phyloP scores from a whole-genome alignment of 1,140 invertebrate genomes.

The Aricia agestis region DNA sequence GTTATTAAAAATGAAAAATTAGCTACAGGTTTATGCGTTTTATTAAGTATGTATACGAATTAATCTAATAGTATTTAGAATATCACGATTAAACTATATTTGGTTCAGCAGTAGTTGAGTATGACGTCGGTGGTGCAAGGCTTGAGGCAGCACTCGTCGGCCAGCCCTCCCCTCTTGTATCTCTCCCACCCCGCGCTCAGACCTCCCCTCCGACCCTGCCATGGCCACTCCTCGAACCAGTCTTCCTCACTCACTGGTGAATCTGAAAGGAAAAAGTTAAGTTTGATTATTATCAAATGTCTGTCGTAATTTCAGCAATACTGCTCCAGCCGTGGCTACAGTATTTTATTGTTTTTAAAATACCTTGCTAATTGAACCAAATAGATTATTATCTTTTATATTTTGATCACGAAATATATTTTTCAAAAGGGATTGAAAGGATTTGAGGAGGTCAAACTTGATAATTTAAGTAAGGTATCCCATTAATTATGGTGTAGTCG shows the following conservation, averaged over 20 bases:
- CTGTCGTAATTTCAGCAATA: too few species aligned
- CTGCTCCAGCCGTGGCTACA: too few species aligned
- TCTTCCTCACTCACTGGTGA: conserved; percentile 23
- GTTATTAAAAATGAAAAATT: too few species aligned
- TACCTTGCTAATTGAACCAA: too few species aligned
- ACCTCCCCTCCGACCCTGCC: conserved; percentile 31
- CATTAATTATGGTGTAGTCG: too few species aligned
- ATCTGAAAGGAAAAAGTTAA: not conserved
- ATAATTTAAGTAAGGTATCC: too few species aligned
- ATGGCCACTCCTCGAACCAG: conserved; percentile 29
- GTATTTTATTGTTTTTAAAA: too few species aligned
- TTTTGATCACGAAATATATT: too few species aligned
- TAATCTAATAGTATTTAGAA: not conserved
- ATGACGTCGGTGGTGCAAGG: conserved; percentile 37
- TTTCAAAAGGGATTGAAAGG: too few species aligned
- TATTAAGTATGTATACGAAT: not conserved
- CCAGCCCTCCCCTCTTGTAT: conserved; percentile 37
- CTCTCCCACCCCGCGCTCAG: conserved; percentile 32
- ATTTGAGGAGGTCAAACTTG: too few species aligned
- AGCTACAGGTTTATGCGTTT: not conserved
- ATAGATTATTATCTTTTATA: too few species aligned
- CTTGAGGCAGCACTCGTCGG: conserved; percentile 41
- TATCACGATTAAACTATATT: not conserved
- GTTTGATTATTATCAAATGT: too few species aligned
- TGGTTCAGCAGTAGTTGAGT: conserved; percentile 35